These are phyloP conservation scores for Falco berigora DNA, from an alignment of 2,797 vertebrate species.

Conservation along the genomic window DNA sequence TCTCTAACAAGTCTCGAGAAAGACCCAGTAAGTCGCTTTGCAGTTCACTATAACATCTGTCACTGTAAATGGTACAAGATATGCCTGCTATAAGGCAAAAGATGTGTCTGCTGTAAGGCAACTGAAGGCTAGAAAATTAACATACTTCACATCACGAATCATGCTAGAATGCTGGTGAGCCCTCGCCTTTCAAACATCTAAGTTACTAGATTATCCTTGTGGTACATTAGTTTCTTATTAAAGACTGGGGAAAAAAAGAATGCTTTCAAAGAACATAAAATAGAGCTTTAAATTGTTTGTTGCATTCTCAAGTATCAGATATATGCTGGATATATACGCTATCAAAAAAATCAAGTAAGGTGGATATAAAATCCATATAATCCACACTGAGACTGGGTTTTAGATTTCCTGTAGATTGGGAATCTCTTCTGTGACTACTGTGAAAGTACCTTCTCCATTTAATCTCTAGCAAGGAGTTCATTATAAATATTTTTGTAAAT, in stretches of 20 bases:
- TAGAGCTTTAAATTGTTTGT: background rate
- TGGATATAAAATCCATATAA: background rate
- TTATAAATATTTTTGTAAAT: background rate
- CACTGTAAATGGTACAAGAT: background rate
- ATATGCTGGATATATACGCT: background rate
- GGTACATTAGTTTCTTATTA: background rate
- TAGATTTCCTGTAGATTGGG: background rate
- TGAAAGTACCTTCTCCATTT: background rate
- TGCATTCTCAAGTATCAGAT: background rate
- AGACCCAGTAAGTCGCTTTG: background rate
- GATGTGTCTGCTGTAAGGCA: background rate
- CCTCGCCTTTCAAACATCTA: background rate
- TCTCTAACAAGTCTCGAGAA: background rate
- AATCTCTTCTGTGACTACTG: background rate
- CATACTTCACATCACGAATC: background rate
- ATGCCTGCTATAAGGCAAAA: background rate
- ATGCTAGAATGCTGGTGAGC: background rate
- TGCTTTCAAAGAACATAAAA: rapidly evolving
- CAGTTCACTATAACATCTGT: background rate
- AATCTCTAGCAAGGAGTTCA: background rate
- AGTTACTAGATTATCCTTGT: background rate
- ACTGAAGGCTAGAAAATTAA: background rate
- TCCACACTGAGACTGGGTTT: background rate
- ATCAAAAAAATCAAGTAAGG: background rate
- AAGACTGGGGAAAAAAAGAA: background rate